Evolutionary conservation across 2,113 vertebrate species (phyloP).

Genomic region (Chamaetylas fuelleborni): DNA sequence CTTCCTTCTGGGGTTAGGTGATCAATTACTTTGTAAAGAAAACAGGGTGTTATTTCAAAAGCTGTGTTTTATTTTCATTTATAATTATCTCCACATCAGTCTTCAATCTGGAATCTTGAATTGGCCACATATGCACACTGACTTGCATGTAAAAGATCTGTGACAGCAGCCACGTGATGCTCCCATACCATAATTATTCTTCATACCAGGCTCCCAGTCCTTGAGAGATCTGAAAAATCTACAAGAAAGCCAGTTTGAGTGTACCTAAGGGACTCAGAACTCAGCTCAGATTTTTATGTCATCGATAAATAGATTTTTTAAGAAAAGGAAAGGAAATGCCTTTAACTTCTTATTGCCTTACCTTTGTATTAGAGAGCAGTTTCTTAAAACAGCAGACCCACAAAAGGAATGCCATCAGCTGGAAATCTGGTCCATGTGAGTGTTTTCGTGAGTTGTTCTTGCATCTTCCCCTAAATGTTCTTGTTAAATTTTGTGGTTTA

Average conservation of each 20-base stretch:
- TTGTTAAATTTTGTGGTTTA: slow-evolving; percentile 7
- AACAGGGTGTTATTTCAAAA: slow-evolving; percentile 51
- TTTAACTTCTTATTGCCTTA: not conserved
- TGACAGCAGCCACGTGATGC: slow-evolving; percentile 60
- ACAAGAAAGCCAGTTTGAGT: not conserved
- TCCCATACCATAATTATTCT: slow-evolving; percentile 53
- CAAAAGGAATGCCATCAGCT: not conserved
- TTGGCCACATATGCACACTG: slow-evolving; percentile 68
- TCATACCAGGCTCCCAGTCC: not conserved
- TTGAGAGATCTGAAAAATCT: slow-evolving; percentile 34
- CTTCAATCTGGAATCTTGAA: slow-evolving; percentile 72
- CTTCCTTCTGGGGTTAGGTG: not conserved
- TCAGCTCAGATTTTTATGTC: not conserved
- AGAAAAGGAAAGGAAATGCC: not conserved
- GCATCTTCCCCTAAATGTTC: not conserved
- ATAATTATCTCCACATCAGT: slow-evolving; percentile 73
- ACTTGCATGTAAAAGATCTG: slow-evolving; percentile 69
- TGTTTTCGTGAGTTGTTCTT: not conserved
- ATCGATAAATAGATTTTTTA: not conserved
- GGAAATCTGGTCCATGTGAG: not conserved
- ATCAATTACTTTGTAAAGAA: slow-evolving; percentile 56
- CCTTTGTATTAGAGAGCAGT: not conserved
- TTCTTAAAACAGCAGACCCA: not conserved
- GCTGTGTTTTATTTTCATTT: slow-evolving; percentile 72
- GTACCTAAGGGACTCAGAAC: not conserved